Evolutionary conservation across 2,113 vertebrate genomes (phyloP), one percentile per base, ranked within the genome.

Genomic region (Fulmarus glacialis): DNA sequence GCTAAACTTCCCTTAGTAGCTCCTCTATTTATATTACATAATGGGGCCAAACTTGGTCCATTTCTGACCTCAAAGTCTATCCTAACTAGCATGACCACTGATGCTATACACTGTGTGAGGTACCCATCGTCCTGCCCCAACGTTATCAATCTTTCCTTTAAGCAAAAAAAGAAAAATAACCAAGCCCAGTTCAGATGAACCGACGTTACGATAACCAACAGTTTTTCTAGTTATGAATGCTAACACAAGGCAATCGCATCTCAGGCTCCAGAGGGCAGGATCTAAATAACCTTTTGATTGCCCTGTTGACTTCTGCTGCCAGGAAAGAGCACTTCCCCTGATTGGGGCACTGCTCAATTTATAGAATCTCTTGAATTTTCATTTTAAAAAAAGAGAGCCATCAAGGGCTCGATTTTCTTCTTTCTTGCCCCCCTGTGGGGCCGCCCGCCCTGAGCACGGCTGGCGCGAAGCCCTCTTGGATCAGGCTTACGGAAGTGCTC

Each of bases 191-290:
- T 70, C 0, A 0, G 62, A 66, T 27, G 10, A 92, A 45, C 3
- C 0, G 0, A 42, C 11, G 13, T 40, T 62, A 82, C 0, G 12
- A 20, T 52, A 70, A 66, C 0, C 1, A 84, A 63, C 3, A 42
- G 8, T 45, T 43, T 79, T 59, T 59, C 52, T 82, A 59, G 12
- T 67, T 60, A 53, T 18, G n/a, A 77, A 63, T 38, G 27, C 15
- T 63, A 53, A 78, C 27, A n/a, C 11, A 63, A 73, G 18, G 32
- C 47, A 63, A 50, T 30, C 55, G 30, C 10, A 43, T 34, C 45
- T 89, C 55, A 53, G 42, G 12, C 18, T 82, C 30, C 55, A 77
- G 63, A 70, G 36, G 22, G 26, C 6, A 62, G 32, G 9, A 71
- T 34, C 38, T 63, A 70, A 81, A 74, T 14, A 80, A 78, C 18